phyloP scores from a whole-genome alignment of 1,140 invertebrate species.

The Brachystomella parvula region DNA sequence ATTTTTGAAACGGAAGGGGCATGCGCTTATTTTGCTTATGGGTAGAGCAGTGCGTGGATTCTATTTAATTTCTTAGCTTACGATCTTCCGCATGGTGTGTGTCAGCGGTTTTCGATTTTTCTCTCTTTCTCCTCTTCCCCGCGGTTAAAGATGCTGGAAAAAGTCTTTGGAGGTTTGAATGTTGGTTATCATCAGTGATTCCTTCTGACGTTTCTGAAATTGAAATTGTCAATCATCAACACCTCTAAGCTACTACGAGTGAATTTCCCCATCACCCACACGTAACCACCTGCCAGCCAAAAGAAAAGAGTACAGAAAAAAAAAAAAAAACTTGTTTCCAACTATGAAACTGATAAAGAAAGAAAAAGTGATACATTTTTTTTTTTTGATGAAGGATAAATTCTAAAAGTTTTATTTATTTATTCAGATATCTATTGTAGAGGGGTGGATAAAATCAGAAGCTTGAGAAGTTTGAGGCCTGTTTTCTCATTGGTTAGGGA shows the following conservation, averaged over 20 bases:
- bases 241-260: neutral
- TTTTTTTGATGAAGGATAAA: neutral
- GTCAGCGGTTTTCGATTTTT: neutral
- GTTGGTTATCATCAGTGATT: slow-evolving; percentile 4
- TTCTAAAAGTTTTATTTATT: neutral
- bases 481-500: neutral
- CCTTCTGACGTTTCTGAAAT: slow-evolving; percentile 36
- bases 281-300: neutral
- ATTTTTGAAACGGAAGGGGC: too few relatives aligned
- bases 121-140: neutral
- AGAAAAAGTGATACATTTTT: neutral
- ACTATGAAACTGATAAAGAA: neutral
- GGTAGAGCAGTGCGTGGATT: too few relatives aligned
- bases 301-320: neutral
- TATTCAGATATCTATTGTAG: too few relatives aligned
- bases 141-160: too few relatives aligned
- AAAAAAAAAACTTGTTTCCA: neutral
- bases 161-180: neutral
- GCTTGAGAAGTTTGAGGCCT: neutral
- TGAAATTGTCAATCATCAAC: slow-evolving; percentile 34
- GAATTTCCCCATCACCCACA: neutral
- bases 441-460: neutral
- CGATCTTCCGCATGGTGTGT: neutral
- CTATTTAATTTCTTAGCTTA: too few relatives aligned
- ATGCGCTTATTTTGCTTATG: too few relatives aligned